phyloP scores from a whole-genome alignment of 2,113 vertebrate genomes.

The Oryzias woworae region DNA sequence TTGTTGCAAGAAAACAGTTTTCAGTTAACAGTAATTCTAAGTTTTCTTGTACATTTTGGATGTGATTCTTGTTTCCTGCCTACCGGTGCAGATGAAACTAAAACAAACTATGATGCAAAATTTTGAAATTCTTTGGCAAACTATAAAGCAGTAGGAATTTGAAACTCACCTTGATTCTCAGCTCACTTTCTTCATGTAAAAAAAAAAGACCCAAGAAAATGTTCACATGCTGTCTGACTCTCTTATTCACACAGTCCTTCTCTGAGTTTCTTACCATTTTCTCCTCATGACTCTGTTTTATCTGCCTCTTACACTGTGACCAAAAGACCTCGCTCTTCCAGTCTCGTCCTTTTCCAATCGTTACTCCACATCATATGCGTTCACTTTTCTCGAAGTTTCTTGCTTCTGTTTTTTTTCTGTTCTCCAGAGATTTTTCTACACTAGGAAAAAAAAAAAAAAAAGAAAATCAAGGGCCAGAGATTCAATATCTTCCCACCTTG shows the following conservation, averaged over 20 bases:
- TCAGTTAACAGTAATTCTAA: too few species aligned
- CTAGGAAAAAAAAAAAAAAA: constrained; percentile 1
- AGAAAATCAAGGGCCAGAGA: constrained; percentile 54
- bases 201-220: too few species aligned
- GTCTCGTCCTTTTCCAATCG: constrained; percentile 55
- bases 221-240: constrained; percentile 9
- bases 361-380: constrained; percentile 34
- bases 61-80: too few species aligned
- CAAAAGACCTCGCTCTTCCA: constrained; percentile 47
- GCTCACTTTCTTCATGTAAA: too few species aligned
- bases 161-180: too few species aligned
- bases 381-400: constrained; percentile 24
- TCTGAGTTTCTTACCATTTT: constrained; percentile 19
- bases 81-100: too few species aligned
- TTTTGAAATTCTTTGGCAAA: too few species aligned
- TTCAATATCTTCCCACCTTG: constrained; percentile 69
- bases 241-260: constrained; percentile 23
- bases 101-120: too few species aligned
- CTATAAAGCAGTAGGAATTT: too few species aligned
- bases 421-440: constrained; percentile 37
- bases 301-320: constrained; percentile 36
- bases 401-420: constrained; percentile 13
- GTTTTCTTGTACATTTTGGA: too few species aligned
- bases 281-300: constrained; percentile 6
- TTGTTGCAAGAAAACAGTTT: too few species aligned